Base-by-base conservation (phyloP, 2,797 vertebrate genomes). In the Myripristis jacobus region DNA sequence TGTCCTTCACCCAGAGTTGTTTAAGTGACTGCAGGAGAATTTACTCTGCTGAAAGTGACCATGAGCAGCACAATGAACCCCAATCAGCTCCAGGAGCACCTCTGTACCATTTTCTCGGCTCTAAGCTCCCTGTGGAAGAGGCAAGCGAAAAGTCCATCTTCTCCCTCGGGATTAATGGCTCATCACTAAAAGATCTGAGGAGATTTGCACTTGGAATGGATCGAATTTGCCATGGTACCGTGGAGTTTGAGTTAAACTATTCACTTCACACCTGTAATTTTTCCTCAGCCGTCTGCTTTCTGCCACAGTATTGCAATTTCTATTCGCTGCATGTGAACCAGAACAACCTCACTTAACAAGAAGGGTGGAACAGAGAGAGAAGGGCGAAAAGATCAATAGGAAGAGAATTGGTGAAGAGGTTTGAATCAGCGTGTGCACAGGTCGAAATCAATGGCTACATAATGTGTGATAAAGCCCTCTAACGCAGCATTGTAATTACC, bases 391-490 rank as follows among this genome's bases (percentile, higher is more conserved):
- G 65, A 93, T 92, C 88, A 83, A 89, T 91, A 80, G 52, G 56
- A 62, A 48, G 63, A 79, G 79, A 76, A 73, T 59, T 63, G 74
- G 57, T 15, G 0, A 72, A 66, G 47, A 77, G 82, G 81, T 84
- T 83, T 78, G 80, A 82, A 86, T 87, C 67, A 51, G 50, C 38
- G 4, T 50, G 62, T 56, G 62, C 38, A 64, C 41, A 7, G 41
- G 36, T 52, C 71, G 48, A 85, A 79, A 91, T 92, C 80, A 54
- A 86, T 90, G 77, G 66, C 77, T 77, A 70, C 79, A 83, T 91
- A 90, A 89, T 80, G 80, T 63, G 81, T 85, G 79, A 89, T 88
- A 75, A 90, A 86, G 86, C 80, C 74, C 76, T 81, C 60, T 22
- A 48, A 56, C 51, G 78, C 64, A 56, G 83, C 72, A 71, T 87